phyloP scores from a whole-genome alignment of 2,113 vertebrate genomes.

The Myotis davidii region DNA sequence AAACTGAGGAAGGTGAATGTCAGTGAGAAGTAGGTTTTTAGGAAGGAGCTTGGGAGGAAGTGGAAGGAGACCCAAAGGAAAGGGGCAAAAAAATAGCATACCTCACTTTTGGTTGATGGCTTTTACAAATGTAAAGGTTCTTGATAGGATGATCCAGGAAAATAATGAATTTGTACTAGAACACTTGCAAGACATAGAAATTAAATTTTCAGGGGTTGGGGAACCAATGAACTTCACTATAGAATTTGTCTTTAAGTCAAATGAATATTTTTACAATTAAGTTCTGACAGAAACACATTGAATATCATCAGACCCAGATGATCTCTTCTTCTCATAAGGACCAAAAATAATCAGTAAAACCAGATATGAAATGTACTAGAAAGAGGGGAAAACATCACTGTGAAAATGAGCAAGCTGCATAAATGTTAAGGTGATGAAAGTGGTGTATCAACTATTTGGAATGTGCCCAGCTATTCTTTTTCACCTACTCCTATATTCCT shows the following conservation, averaged over 20 bases:
- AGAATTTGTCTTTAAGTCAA: conserved; percentile 11
- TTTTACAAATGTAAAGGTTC: not conserved
- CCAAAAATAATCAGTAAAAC: not conserved
- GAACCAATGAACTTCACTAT: not conserved
- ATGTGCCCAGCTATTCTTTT: not conserved
- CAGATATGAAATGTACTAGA: not conserved
- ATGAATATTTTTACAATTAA: not conserved
- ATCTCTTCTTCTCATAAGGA: not conserved
- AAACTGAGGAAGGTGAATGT: not conserved
- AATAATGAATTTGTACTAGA: not conserved
- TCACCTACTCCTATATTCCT: not conserved
- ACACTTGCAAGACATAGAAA: not conserved
- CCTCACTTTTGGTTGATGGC: not conserved
- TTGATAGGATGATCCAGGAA: not conserved
- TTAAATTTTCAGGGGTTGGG: not conserved
- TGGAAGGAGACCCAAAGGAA: not conserved
- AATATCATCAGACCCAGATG: not conserved
- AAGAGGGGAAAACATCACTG: not conserved
- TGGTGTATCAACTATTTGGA: not conserved
- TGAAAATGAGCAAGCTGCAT: not conserved
- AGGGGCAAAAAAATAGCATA: not conserved
- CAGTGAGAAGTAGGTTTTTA: not conserved
- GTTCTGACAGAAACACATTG: not conserved
- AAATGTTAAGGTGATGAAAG: not conserved
- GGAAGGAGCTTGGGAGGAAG: not conserved